Base-by-base conservation (phyloP, 1,140 invertebrate genomes). In the Bombus difficillimus region DNA sequence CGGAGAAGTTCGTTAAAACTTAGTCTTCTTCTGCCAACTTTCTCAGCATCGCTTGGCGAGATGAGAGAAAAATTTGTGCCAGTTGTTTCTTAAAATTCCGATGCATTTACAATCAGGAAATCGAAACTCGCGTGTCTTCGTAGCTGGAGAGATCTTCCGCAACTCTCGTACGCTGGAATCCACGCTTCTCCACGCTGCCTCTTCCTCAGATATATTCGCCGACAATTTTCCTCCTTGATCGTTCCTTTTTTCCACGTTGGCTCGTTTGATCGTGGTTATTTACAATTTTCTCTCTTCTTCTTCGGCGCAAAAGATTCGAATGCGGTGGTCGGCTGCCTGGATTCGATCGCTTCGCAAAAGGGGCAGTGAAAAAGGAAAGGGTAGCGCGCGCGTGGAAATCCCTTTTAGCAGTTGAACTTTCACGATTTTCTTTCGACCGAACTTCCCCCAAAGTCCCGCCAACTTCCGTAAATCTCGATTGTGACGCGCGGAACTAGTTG, bases 381-480 rank as follows among this genome's bases (percentile, higher is more conserved):
- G 53, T 66, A 28, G 10, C 28, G 12, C 22, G 59, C 59, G 59
- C 59, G n/a, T 37, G 73, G 39, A 75, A 86, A 80, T 75, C 73
- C 64, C 43, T 75, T 81, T 86, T 64, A 66, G 71, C 62, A 62
- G 59, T 80, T 68, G 64, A 89, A 89, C 81, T 89, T 86, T 72
- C 59, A 41, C 68, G 79, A 85, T 81, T 85, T 85, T 75, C 78
- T 62, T 85, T 59, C 53, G 59, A 43, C 62, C 32, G 32, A 81
- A 57, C 57, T 83, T 82, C 43, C 37, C 18, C 5, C 22, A 76
- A 80, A 79, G 72, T 81, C 64, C 62, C 47, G 22, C 18, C 69
- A 85, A 89, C 81, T 85, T 90, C 62, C 74, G 77, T 80, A 73
- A 81, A 89, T 89, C 81, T 78, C 82, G 74, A 90, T 87, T 83